Percentiles rank a stretch among this genome's conserved stretches.
Conservation (phyloP, 1,140 invertebrate species). For the Nixonia krombeini region DNA sequence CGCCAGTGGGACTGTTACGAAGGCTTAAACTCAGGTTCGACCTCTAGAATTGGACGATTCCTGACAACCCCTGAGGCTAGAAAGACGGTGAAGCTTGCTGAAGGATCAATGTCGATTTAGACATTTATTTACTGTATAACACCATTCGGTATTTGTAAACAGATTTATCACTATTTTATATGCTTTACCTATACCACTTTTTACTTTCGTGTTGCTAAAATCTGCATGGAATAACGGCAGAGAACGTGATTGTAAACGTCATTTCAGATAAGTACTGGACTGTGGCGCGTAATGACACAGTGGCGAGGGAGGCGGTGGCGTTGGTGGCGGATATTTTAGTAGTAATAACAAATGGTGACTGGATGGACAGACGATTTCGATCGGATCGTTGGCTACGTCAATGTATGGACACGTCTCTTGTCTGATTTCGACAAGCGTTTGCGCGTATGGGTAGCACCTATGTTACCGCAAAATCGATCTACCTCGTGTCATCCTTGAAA, state of each 20-base stretch:
- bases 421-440: constrained; percentile 16
- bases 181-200: no score
- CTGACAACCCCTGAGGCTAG: no score
- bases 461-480: constrained; percentile 37
- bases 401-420: constrained; percentile 11
- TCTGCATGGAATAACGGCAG: no score
- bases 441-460: constrained; percentile 27
- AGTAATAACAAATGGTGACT: constrained; percentile 29
- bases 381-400: constrained; percentile 32
- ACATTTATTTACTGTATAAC: no score
- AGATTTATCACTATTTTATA: no score
- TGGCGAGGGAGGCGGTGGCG: no score
- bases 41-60: constrained; percentile 20
- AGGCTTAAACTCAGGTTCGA: constrained; percentile 29
- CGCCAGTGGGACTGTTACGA: constrained; percentile 23
- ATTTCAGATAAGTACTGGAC: no score
- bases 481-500: constrained; percentile 37
- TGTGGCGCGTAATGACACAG: no score
- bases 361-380: constrained; percentile 28
- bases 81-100: no score
- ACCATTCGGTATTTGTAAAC: no score
- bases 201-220: no score
- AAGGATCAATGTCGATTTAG: background rate
- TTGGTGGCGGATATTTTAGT: constrained; percentile 14
- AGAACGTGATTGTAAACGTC: no score